A percentile compares a stretch with the other conserved stretches of the same genome.
Conservation (phyloP, 2,797 vertebrate species). For the Eulemur coronatus region DNA sequence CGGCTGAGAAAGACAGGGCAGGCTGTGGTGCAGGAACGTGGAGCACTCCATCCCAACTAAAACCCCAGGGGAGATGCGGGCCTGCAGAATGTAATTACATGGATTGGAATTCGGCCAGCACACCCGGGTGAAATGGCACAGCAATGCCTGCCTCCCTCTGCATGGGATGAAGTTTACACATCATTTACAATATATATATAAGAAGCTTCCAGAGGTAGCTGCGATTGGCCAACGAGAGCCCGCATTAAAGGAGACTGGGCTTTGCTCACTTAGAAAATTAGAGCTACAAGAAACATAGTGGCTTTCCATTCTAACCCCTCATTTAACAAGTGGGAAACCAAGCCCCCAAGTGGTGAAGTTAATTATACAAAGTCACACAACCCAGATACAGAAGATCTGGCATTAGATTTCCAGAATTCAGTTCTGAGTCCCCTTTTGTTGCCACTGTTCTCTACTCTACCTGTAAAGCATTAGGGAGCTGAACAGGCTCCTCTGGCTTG, state of each 20-base stretch:
- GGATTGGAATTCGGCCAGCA: neutral
- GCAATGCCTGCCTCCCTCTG: neutral
- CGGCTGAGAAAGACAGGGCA: neutral
- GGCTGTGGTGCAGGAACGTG: neutral
- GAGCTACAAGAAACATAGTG: neutral
- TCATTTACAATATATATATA: neutral
- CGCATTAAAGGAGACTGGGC: neutral
- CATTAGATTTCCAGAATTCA: neutral
- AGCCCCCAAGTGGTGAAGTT: neutral
- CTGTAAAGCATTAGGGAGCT: neutral
- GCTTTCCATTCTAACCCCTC: neutral
- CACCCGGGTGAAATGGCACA: neutral
- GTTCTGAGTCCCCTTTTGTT: neutral
- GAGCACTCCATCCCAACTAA: neutral
- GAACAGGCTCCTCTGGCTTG: neutral
- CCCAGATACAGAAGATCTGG: neutral
- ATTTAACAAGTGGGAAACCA: neutral
- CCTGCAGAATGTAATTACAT: neutral
- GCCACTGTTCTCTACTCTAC: neutral
- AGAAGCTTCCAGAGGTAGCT: neutral
- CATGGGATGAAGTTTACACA: neutral
- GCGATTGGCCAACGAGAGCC: neutral
- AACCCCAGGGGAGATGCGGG: neutral
- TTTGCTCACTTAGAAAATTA: conserved; percentile 28
- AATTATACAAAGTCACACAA: neutral